phyloP scores from a whole-genome alignment of 2,888 invertebrate species.

The Cosmorhoe ocellata region DNA sequence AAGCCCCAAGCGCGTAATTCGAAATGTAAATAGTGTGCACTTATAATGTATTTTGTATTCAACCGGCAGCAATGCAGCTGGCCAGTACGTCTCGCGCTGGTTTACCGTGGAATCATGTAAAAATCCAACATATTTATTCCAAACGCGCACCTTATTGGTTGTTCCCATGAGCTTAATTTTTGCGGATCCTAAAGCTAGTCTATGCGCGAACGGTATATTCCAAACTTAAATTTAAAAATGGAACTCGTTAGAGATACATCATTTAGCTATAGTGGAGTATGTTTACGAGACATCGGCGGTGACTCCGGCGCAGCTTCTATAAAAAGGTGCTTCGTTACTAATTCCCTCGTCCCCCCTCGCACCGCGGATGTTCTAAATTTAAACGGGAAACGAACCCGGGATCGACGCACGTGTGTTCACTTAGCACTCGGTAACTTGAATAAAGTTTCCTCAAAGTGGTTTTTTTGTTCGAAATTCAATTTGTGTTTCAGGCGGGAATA shows the following conservation, averaged over 20 bases:
- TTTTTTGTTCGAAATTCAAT: slow-evolving; percentile 33
- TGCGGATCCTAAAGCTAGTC: slow-evolving; percentile 61
- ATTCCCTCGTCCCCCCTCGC: slow-evolving; percentile 49
- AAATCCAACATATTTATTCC: slow-evolving; percentile 76
- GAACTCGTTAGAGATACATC: slow-evolving; percentile 33
- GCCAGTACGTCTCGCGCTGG: slow-evolving; percentile 66
- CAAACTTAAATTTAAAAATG: slow-evolving; percentile 38
- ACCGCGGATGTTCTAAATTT: slow-evolving; percentile 62
- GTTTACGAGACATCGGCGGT: slow-evolving; percentile 42
- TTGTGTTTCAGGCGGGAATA: slow-evolving; percentile 26
- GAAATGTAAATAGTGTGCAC: slow-evolving; percentile 79
- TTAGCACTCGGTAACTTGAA: slow-evolving; percentile 71
- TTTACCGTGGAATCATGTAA: slow-evolving; percentile 80
- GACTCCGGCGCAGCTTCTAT: slow-evolving; percentile 68
- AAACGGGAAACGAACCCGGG: slow-evolving; percentile 69
- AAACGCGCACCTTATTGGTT: slow-evolving; percentile 70
- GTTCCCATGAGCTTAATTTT: slow-evolving; percentile 81
- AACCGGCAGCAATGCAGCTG: slow-evolving; percentile 60
- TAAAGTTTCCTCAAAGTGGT: slow-evolving; percentile 52
- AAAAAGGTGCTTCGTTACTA: slow-evolving; percentile 77
- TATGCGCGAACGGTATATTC: slow-evolving; percentile 39
- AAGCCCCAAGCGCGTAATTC: slow-evolving; percentile 73
- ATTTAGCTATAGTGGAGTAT: slow-evolving; percentile 38
- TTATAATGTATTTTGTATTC: slow-evolving; percentile 79
- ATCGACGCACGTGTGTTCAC: slow-evolving; percentile 72